These are phyloP conservation scores for Irena cyanogastra DNA, from an alignment of 2,113 vertebrate species.

Conservation along the genomic window DNA sequence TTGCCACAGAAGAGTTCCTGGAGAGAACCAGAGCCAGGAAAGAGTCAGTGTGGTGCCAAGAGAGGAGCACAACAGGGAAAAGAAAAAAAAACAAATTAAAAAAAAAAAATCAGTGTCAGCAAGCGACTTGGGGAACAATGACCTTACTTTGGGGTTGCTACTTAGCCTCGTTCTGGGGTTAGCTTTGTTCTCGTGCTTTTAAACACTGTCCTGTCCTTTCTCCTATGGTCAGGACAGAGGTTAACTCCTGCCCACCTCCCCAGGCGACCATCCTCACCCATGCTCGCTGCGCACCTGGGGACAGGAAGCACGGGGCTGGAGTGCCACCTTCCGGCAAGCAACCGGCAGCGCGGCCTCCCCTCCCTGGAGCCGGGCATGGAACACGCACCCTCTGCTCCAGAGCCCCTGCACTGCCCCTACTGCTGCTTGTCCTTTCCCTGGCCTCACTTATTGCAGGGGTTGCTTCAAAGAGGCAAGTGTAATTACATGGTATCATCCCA, in stretches of 20 bases:
- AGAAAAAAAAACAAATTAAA: not conserved
- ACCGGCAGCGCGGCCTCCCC: not conserved
- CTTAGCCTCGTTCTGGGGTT: not conserved
- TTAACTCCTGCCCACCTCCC: not conserved
- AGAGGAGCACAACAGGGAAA: not conserved
- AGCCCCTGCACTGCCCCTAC: accelerated
- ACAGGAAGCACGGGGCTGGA: not conserved
- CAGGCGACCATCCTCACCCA: not conserved
- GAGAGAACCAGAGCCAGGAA: not conserved
- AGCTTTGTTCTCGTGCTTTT: not conserved
- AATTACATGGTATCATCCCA: not conserved
- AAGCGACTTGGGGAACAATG: not conserved
- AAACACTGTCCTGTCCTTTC: not conserved
- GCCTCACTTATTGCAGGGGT: not conserved
- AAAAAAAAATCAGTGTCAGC: not conserved
- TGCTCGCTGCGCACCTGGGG: accelerated
- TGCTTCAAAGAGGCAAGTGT: not conserved
- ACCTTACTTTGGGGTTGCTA: not conserved
- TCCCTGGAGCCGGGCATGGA: not conserved
- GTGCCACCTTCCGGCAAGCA: slow-evolving; percentile 50
- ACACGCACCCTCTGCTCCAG: not conserved
- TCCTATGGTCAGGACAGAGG: not conserved
- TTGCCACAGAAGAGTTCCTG: slow-evolving; percentile 16
- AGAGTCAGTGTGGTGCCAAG: not conserved
- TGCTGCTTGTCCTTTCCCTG: not conserved